Conservation (phyloP, 2,888 invertebrate genomes). For the Hydraecia micacea region DNA sequence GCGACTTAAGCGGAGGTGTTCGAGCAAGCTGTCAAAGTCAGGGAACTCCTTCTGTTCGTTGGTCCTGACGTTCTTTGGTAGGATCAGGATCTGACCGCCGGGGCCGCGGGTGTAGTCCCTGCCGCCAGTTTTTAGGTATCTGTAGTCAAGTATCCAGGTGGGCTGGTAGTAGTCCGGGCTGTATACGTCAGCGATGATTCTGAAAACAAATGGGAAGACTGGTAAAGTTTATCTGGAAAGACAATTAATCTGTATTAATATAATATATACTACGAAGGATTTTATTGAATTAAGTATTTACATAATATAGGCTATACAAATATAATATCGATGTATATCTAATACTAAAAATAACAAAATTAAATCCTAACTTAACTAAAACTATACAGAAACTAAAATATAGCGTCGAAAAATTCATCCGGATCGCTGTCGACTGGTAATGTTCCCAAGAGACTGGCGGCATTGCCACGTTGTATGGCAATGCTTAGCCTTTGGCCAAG, state of each 20-base stretch:
- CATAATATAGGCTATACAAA: no score
- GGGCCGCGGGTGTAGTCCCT: slow-evolving; percentile 83
- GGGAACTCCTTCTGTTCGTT: slow-evolving; percentile 76
- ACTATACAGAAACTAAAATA: no score
- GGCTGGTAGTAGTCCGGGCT: slow-evolving; percentile 84
- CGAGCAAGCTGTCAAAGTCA: slow-evolving; percentile 81
- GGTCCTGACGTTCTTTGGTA: slow-evolving; percentile 77
- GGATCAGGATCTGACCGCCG: slow-evolving; percentile 83
- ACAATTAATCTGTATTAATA: not conserved
- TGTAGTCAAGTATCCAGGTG: slow-evolving; percentile 82
- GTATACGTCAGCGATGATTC: slow-evolving; percentile 80
- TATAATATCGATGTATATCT: no score
- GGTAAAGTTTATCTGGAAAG: not conserved
- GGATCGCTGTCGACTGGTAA: no score
- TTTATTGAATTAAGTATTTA: no score
- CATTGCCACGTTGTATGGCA: no score
- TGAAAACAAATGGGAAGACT: slow-evolving; percentile 56
- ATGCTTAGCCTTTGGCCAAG: no score
- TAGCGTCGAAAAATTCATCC: no score
- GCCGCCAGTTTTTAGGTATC: slow-evolving; percentile 84
- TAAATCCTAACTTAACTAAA: no score
- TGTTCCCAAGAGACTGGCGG: no score
- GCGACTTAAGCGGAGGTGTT: slow-evolving; percentile 77
- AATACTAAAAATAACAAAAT: no score
- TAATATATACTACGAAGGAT: no score